Base-by-base conservation (phyloP, 1,140 invertebrate genomes). In the Macrobrachium rosenbergii region DNA sequence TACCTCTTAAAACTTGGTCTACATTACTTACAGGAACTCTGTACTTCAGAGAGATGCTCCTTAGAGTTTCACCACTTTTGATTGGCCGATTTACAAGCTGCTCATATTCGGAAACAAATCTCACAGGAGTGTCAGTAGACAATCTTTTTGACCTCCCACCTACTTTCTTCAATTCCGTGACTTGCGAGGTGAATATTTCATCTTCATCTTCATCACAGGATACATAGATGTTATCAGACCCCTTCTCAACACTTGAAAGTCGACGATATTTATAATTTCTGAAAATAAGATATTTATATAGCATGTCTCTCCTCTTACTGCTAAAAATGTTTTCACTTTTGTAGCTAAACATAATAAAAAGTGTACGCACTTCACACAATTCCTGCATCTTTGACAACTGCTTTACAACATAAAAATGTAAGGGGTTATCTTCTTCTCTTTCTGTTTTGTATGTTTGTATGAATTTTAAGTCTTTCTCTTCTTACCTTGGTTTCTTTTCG, bases 171-270 rank as follows among this genome's bases (percentile, higher is more conserved):
- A 84, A 16, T 16, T 84, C 82, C 12, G 60, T 84, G n/a, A n/a
- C 72, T 21, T 63, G 73, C 11, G 75, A 78, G 14, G 69, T 77
- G 28, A 77, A 77, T 84, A 84, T 60, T 62, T 83, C 82, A n/a
- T 84, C 82, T 52, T 84, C 82, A 77, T 84, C 82, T 84, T 84
- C 82, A 77, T 84, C 82, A 64, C 75, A 77, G 16, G 82, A 84
- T 12, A 76, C 78, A 45, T 84, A 78, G 60, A 59, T 77, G 60
- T 77, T 77, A n/a, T 59, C 82, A 52, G 82, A 84, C 5, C 73
- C 82, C 58, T 84, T 84, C 58, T 84, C 82, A 84, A 45, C 62
- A 64, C 82, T 84, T 37, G 82, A 84, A 23, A 84, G 58, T 77
- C 82, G 73, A 43, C 73, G 58, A 23, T 84, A 84, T 76, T 84